Conservation (phyloP, 64 coral and sea anemone genomes). For the Anthopleura sola region DNA sequence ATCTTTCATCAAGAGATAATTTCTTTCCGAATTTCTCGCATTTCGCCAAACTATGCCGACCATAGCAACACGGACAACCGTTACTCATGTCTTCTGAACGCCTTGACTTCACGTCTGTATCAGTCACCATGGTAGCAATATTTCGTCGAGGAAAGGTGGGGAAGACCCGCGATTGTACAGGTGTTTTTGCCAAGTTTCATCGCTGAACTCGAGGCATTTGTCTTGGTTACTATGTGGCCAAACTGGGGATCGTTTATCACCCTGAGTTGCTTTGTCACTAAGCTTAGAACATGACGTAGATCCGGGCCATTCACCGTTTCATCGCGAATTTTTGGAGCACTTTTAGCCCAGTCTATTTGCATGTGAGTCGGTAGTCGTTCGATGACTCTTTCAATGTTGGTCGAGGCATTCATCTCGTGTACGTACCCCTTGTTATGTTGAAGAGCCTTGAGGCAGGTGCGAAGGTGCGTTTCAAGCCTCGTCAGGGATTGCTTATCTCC, state of each 20-base stretch:
- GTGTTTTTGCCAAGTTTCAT: too few relatives aligned
- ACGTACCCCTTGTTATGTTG: not conserved
- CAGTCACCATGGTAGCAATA: too few relatives aligned
- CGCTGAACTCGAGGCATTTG: too few relatives aligned
- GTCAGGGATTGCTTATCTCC: not conserved
- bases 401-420: conserved; percentile 14
- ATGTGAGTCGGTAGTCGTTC: conserved; percentile 11
- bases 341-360: conserved; percentile 26
- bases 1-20: too few relatives aligned
- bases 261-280: conserved; percentile 7
- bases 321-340: not conserved
- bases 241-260: conserved; percentile 31
- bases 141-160: too few relatives aligned
- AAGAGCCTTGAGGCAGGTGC: not conserved
- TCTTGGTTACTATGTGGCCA: not conserved
- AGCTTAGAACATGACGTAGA: not conserved
- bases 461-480: conserved; percentile 4
- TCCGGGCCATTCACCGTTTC: not conserved
- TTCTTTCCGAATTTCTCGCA: too few relatives aligned
- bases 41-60: too few relatives aligned
- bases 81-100: too few relatives aligned
- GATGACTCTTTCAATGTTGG: conserved; percentile 3
- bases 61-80: too few relatives aligned
- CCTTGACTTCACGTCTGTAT: too few relatives aligned
- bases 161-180: too few relatives aligned